Evolutionary conservation across 2,797 vertebrate species (phyloP).

Genomic region (Poliocrania exsul): DNA sequence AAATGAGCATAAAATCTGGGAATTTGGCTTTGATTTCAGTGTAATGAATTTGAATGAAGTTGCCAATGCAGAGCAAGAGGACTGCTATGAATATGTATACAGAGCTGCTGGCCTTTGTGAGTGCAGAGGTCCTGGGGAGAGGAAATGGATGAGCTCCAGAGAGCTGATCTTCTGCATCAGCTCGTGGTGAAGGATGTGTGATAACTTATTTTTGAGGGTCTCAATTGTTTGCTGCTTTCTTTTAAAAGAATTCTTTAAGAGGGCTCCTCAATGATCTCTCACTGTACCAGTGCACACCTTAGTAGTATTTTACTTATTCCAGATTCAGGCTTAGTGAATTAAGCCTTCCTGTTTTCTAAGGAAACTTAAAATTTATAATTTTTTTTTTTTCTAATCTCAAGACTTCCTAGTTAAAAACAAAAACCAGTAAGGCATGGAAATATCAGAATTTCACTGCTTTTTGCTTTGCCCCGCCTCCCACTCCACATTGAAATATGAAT

Average conservation of each 20-base stretch:
- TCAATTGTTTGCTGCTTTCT: background rate
- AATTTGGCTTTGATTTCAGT: conserved; percentile 10
- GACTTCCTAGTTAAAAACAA: background rate
- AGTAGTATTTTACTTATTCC: background rate
- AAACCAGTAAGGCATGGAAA: background rate
- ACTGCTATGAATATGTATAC: conserved; percentile 1
- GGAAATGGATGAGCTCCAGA: background rate
- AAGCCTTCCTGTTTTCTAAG: background rate
- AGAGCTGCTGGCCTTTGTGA: background rate
- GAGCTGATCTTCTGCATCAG: background rate
- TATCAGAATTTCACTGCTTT: background rate
- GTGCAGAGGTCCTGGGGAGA: background rate
- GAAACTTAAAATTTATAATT: background rate
- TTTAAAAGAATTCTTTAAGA: background rate
- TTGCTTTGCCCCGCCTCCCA: accelerated
- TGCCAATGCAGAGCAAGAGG: background rate
- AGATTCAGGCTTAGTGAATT: background rate
- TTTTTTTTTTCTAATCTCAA: background rate
- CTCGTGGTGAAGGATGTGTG: background rate
- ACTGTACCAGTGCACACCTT: background rate
- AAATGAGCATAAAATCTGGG: background rate
- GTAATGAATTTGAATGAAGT: background rate
- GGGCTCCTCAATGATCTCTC: background rate
- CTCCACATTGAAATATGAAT: background rate
- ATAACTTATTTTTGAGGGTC: background rate